Evolutionary conservation across 92 coral and sea anemone species (phyloP), one percentile per base, ranked within the genome.

Genomic region (Phenganax marumi): DNA sequence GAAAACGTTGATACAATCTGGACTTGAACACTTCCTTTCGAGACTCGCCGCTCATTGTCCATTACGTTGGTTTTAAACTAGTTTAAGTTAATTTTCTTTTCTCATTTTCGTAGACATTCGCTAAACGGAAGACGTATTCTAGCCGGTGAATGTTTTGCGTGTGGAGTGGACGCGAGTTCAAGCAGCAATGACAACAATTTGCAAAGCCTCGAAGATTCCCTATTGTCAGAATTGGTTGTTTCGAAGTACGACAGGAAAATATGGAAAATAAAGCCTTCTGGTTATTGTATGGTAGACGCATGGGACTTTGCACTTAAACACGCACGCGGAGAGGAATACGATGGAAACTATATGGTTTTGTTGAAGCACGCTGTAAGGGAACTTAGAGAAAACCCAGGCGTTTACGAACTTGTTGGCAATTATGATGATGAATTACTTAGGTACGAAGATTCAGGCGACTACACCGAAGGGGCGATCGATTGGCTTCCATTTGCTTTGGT

Each of bases 121-220:
- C 13, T 73, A 23, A 73, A 73, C 17, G 79, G 61, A n/a, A 73
- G 63, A 52, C 26, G 62, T 33, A 73, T 73, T 52, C 50, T 73
- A 49, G 52, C 79, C 10, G 79, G 79, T 23, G 79, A 73, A 73
- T 73, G 79, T 19, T 73, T 73, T 73, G 79, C 79, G 39, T 73
- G 79, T 52, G 79, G 58, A 73, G 79, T 73, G 14, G 62, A 3
- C 21, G 79, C 61, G 52, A 73, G 79, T 73, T 73, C 61, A 6
- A 17, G 3, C 6, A 3, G 5, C n/a, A 12, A 10, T 21, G 18
- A 56, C 6, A 56, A 56, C 63, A 56, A 4, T 66, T 66, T 43
- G 46, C 73, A 70, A 43, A 70, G 7, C 76, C n/a, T 17, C 14
- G 51, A 70, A 70, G 52, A 70, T 19, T 43, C 51, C 19, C 6